These are phyloP conservation scores for Strigamia transsilvanica DNA, from an alignment of 2,888 invertebrate species.

Conservation along the genomic window DNA sequence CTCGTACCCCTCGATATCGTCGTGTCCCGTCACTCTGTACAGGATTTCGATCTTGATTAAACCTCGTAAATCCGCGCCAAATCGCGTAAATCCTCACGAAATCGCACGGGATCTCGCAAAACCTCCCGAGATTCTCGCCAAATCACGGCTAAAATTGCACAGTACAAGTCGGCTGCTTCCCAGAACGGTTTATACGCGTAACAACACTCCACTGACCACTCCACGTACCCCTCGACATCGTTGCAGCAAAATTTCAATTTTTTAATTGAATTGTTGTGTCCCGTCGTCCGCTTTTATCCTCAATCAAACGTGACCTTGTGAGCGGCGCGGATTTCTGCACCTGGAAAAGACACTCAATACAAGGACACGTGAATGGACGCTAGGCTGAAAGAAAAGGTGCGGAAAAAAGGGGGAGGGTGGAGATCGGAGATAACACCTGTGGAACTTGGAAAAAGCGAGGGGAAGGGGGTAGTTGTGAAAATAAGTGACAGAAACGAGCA, in stretches of 20 bases:
- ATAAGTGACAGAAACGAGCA: conserved; percentile 37
- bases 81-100: too few species aligned
- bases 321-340: not conserved
- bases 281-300: not conserved
- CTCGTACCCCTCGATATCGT: too few species aligned
- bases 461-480: not conserved
- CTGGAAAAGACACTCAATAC: conserved; percentile 50
- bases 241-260: not conserved
- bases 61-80: too few species aligned
- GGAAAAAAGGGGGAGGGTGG: not conserved
- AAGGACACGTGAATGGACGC: conserved; percentile 40
- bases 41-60: too few species aligned
- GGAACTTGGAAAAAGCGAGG: not conserved
- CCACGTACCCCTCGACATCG: too few species aligned
- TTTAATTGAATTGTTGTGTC: not conserved
- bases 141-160: too few species aligned
- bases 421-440: conserved; percentile 43
- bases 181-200: too few species aligned
- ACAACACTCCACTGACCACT: too few species aligned
- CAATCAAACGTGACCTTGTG: conserved; percentile 27
- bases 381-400: conserved; percentile 22
- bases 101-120: too few species aligned
- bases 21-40: too few species aligned
- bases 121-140: too few species aligned
- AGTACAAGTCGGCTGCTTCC: too few species aligned